These are phyloP conservation scores for Hanleya hanleyi DNA, from an alignment of 2,888 invertebrate species.

Conservation along the genomic window DNA sequence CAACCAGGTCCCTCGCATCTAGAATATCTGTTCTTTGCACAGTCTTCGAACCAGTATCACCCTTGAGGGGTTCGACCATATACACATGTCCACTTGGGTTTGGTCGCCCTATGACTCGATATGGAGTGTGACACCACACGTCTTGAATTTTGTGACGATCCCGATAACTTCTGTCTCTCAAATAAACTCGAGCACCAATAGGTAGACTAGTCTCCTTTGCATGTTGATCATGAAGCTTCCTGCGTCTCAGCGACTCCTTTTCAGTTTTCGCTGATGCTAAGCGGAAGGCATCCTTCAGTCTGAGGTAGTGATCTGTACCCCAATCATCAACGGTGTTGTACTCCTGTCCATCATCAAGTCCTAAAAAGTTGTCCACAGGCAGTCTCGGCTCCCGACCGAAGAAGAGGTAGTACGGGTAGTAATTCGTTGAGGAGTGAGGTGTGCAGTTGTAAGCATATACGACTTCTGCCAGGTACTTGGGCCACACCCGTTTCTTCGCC, in stretches of 20 bases:
- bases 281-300: background rate
- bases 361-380: background rate
- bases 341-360: background rate
- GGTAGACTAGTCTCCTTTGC: background rate
- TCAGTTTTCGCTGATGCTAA: conserved; percentile 9
- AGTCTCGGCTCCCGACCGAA: conserved; percentile 14
- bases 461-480: conserved; percentile 1
- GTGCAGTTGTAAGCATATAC: conserved; percentile 11
- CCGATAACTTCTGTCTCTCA: no score
- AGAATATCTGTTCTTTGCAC: no score
- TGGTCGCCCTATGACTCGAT: no score
- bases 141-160: no score
- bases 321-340: conserved; percentile 2
- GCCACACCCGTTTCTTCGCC: conserved; percentile 9
- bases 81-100: no score
- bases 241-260: background rate
- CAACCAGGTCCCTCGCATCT: no score
- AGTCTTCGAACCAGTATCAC: no score
- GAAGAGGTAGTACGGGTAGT: conserved; percentile 13
- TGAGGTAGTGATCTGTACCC: conserved; percentile 16
- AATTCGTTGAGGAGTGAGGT: conserved; percentile 9
- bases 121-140: no score
- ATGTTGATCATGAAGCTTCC: background rate
- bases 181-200: no score
- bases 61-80: no score